Base-by-base conservation (phyloP, 2,797 vertebrate species). In the Rhincodon typus region DNA sequence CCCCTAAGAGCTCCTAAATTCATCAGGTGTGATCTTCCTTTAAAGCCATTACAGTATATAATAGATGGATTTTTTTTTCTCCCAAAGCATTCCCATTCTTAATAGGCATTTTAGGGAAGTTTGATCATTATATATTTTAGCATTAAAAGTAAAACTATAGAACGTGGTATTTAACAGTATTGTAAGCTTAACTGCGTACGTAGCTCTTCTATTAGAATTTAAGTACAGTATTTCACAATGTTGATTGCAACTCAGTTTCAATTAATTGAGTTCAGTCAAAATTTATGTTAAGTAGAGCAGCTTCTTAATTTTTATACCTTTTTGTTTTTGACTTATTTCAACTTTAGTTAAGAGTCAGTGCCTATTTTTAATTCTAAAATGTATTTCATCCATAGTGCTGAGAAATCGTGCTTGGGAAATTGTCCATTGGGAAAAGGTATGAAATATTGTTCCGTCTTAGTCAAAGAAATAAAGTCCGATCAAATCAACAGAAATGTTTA, bases 341-440 rank as follows among this genome's bases (percentile, higher is more conserved):
- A 69, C 30, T 94, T 19, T 67, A 8, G 94, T 53, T 21, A 70
- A 42, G 66, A 70, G 42, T 66, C 38, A 53, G 53, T 91, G 15
- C 19, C 38, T 30, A 27, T 96, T n/a, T 96, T 77, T 66, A 30
- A 95, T 62, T 90, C 17, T 95, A 4, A 96, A 96, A 96, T 30
- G 96, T 96, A 96, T 97, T 88, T 96, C 90, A 96, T 96, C 82
- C 96, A 46, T 96, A 99, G 99, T 99, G 50, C 96, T 99, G 97
- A 98, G 99, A 96, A 99, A 99, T 96, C 99, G 99, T 96, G 99
- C 99, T 96, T 99, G 99, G 99, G 99, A 99, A 97, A 99, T 99
- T 96, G 99, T 99, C 96, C 99, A 99, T 97, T 99, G 99, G 99
- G 99, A 99, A 97, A 99, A 99, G 99, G 99, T 99, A 98, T 96